Base-by-base conservation (phyloP, 2,888 invertebrate species). In the Epinotia nisella region DNA sequence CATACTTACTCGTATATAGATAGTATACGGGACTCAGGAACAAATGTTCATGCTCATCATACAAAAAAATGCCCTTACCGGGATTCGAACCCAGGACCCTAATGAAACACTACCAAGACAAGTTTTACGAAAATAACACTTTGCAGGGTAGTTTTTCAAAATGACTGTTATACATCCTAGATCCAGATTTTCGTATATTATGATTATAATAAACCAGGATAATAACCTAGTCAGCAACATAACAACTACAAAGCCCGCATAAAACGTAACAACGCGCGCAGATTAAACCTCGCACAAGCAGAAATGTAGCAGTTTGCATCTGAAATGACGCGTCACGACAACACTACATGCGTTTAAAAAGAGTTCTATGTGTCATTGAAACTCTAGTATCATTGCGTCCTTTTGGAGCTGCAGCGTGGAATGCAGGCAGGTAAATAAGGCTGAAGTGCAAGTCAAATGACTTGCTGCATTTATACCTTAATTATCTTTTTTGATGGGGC, bases 381-480 rank as follows among this genome's bases (percentile, higher is more conserved):
- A 39, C 10, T 53, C 49, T 15, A 9, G 21, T n/a, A 15, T 5
- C 15, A 15, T 55, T 41, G 55, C 55, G 65, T 41, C 65, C 3
- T 66, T 66, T 66, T 13, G 39, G 9, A 21, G 21, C 21, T 9
- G 5, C 15, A 45, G n/a, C 19, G 51, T 60, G 24, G 15, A 56
- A n/a, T 29, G 64, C 49, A 24, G 35, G 24, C 56, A 60, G 45
- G 41, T 71, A 60, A 71, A 59, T 66, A 61, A 17, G 17, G 41
- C 13, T 45, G 60, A 53, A 66, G 71, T 45, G 71, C 71, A 60
- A 71, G 60, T 66, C 29, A 71, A 66, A 71, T 53, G 41, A 62
- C 17, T 70, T 64, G 49, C 49, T 45, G 49, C 35, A 51, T 58
- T 58, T 29, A 21, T 21, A 19, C 51, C 24, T 71, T 61, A 65